Conservation (phyloP, 2,797 vertebrate species). For the Coreius guichenoti region DNA sequence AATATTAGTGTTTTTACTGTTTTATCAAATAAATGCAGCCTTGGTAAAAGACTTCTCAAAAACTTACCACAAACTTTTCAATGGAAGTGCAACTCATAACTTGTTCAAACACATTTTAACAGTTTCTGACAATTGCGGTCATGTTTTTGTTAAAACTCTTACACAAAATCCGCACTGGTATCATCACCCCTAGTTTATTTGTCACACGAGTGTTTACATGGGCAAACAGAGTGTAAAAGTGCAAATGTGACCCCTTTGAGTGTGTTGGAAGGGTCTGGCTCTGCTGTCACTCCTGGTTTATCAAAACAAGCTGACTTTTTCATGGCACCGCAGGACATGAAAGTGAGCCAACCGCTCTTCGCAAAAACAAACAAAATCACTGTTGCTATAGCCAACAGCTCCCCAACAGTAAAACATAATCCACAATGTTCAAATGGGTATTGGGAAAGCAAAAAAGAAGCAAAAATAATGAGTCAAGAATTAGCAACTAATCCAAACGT, state of each 20-base stretch:
- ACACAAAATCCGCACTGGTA: background rate
- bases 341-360: slow-evolving; percentile 12
- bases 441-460: background rate
- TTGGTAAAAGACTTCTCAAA: background rate
- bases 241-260: background rate
- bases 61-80: background rate
- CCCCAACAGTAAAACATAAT: background rate
- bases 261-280: background rate
- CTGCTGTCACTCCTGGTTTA: slow-evolving; percentile 7
- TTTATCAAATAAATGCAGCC: background rate
- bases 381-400: slow-evolving; percentile 4
- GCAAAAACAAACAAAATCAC: slow-evolving; percentile 41
- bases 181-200: background rate
- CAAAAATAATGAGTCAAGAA: slow-evolving; percentile 16
- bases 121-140: background rate
- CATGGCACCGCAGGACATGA: slow-evolving; percentile 31
- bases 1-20: background rate
- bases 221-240: background rate
- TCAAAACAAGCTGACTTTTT: slow-evolving; percentile 31
- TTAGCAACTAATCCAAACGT: background rate
- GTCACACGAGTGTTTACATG: background rate
- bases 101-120: background rate
- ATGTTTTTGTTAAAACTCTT: background rate
- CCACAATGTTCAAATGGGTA: background rate
- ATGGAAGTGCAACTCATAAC: background rate